Conservation (phyloP, 2,888 invertebrate species). For the Andrena bucephala region DNA sequence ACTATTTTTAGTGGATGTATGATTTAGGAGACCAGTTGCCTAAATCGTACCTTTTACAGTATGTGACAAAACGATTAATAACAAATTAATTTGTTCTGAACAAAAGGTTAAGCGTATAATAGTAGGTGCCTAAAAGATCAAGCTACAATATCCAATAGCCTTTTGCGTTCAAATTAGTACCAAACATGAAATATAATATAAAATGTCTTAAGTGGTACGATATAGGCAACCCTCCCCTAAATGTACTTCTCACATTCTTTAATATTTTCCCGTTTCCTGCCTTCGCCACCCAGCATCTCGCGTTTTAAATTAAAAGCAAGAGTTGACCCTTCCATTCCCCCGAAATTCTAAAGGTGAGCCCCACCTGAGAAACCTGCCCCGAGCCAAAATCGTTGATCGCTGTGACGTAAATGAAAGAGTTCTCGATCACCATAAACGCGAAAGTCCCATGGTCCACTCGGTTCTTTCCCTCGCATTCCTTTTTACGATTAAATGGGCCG, state of each 20-base stretch:
- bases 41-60: no score
- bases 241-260: background rate
- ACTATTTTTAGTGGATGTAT: no score
- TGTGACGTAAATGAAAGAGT: slow-evolving; percentile 6
- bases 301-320: background rate
- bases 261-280: background rate
- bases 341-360: slow-evolving; percentile 7
- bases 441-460: slow-evolving; percentile 28
- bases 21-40: no score
- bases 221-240: no score
- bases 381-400: slow-evolving; percentile 24
- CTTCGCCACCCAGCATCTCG: background rate
- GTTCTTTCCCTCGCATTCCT: slow-evolving; percentile 25
- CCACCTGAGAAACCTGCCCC: background rate
- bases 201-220: no score
- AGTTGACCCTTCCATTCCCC: background rate
- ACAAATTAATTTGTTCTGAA: no score
- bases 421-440: slow-evolving; percentile 21
- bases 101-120: no score
- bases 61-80: no score
- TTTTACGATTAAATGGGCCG: slow-evolving; percentile 66
- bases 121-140: no score
- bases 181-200: no score
- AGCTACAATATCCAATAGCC: no score
- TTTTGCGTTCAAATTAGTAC: no score